phyloP scores from a whole-genome alignment of 2,113 vertebrate species.

The Silurus asotus region DNA sequence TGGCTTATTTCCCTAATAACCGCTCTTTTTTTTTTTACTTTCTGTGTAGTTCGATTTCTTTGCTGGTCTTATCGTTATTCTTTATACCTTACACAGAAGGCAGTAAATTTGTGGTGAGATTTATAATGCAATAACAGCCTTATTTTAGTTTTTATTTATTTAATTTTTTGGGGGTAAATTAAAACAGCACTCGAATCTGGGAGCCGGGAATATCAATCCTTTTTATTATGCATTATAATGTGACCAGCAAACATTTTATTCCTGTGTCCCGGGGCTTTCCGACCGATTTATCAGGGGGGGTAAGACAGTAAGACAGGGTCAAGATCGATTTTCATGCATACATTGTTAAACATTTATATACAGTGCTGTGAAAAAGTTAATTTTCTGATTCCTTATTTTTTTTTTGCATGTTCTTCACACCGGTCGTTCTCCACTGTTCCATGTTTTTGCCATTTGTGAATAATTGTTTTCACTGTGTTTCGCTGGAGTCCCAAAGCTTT shows the following conservation, averaged over 20 bases:
- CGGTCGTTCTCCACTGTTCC: too few species aligned
- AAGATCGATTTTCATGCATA: slow-evolving; percentile 27
- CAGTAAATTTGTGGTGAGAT: neutral
- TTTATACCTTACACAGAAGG: too few species aligned
- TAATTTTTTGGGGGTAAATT: neutral
- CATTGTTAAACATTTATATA: too few species aligned
- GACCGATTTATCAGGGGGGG: slow-evolving; percentile 14
- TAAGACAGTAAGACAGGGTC: neutral
- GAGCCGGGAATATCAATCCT: slow-evolving; percentile 7
- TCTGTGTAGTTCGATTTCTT: neutral
- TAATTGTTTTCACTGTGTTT: too few species aligned
- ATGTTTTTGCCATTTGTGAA: too few species aligned
- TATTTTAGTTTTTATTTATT: neutral
- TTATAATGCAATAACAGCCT: neutral
- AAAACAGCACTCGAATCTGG: neutral
- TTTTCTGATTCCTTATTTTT: too few species aligned
- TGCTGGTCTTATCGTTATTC: neutral
- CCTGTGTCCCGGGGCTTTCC: slow-evolving; percentile 20
- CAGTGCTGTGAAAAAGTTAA: too few species aligned
- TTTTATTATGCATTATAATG: slow-evolving; percentile 21
- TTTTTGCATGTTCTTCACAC: too few species aligned
- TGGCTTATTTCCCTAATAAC: slow-evolving; percentile 27
- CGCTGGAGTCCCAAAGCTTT: too few species aligned
- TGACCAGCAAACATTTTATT: slow-evolving; percentile 19
- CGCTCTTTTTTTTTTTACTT: neutral